phyloP scores from a whole-genome alignment of 2,797 vertebrate species.

The Euphonia xanthogaster region DNA sequence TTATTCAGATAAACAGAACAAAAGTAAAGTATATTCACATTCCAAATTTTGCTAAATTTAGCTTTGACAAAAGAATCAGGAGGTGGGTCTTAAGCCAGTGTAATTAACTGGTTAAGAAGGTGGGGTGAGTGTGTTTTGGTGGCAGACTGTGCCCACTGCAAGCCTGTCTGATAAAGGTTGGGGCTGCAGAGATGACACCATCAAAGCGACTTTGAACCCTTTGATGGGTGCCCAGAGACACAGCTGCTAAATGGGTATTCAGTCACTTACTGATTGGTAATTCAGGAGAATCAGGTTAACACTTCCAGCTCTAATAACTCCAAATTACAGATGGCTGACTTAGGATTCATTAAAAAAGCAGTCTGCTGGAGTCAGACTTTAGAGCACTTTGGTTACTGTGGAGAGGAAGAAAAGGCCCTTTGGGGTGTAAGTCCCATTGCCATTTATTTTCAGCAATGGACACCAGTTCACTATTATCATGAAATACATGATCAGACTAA shows the following conservation, averaged over 20 bases:
- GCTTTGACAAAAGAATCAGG: neutral
- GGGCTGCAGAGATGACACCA: neutral
- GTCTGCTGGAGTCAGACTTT: constrained; percentile 22
- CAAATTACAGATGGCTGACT: constrained; percentile 29
- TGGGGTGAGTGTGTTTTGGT: neutral
- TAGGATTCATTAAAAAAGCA: constrained; percentile 54
- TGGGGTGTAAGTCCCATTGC: neutral
- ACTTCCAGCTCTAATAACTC: constrained; percentile 11
- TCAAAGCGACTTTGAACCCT: constrained; percentile 51
- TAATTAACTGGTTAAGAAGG: constrained; percentile 42
- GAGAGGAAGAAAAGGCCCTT: neutral
- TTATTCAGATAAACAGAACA: constrained; percentile 63
- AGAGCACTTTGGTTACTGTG: neutral
- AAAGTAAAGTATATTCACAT: constrained; percentile 48
- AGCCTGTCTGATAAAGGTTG: constrained; percentile 4
- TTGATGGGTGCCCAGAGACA: constrained; percentile 22
- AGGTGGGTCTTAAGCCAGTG: constrained; percentile 6
- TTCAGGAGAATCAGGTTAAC: constrained; percentile 52
- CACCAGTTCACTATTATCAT: neutral
- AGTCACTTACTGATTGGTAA: constrained; percentile 42
- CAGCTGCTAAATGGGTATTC: constrained; percentile 32
- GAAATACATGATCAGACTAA: neutral
- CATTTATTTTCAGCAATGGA: neutral
- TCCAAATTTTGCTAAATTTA: constrained; percentile 43
- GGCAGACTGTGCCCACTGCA: neutral